A percentile compares a stretch with the other conserved stretches of the same genome.
These are phyloP conservation scores for Tauraco erythrolophus DNA, from an alignment of 2,113 vertebrate species.

Conservation along the genomic window DNA sequence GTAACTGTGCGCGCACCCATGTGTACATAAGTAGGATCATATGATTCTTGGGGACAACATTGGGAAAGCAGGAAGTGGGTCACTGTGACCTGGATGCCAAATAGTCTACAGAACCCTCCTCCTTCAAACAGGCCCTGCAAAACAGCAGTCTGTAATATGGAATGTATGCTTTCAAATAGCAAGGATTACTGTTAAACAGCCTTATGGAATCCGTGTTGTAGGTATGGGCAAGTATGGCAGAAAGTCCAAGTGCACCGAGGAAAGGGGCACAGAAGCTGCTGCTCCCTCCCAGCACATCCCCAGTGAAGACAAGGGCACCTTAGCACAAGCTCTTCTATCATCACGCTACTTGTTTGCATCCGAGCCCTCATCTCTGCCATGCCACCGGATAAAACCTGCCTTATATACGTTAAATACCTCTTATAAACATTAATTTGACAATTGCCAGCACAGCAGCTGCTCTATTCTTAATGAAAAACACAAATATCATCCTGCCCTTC, in stretches of 20 bases:
- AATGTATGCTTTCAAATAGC: neutral
- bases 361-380: neutral
- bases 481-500: constrained; percentile 75
- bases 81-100: constrained; percentile 28
- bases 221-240: neutral
- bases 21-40: neutral
- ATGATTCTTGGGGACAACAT: neutral
- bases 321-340: neutral
- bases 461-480: constrained; percentile 74
- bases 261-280: neutral
- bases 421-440: constrained; percentile 55
- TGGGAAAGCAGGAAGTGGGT: constrained; percentile 20
- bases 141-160: neutral
- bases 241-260: neutral
- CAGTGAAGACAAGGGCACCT: neutral
- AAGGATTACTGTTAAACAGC: neutral
- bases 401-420: constrained; percentile 22
- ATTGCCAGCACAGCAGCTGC: constrained; percentile 62
- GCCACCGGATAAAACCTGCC: constrained; percentile 2
- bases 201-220: neutral
- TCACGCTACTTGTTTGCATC: neutral
- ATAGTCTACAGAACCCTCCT: neutral
- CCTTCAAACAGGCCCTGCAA: neutral
- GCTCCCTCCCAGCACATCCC: neutral
- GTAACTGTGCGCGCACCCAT: neutral